Conservation (phyloP, 2,888 invertebrate species). For the Eurois occulta region DNA sequence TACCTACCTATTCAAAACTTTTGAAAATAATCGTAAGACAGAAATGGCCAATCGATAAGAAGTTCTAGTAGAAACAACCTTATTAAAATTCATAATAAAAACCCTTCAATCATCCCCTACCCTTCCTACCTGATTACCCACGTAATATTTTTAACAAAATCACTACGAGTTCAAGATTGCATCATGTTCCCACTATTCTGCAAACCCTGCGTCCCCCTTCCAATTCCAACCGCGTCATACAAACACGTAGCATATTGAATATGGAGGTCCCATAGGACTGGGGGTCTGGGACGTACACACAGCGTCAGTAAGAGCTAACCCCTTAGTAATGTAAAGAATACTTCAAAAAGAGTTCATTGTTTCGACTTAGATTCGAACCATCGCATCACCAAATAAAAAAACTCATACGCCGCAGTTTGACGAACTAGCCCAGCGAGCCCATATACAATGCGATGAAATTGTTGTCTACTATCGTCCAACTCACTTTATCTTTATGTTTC, state of each 20-base stretch:
- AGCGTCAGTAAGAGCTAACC: no score
- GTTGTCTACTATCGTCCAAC: no score
- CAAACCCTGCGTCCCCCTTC: constrained; percentile 5
- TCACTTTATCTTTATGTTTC: no score
- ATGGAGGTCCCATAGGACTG: constrained; percentile 14
- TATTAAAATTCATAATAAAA: background rate
- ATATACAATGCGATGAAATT: no score
- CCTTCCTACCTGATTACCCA: background rate
- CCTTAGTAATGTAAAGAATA: no score
- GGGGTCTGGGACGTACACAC: background rate
- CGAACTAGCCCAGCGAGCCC: no score
- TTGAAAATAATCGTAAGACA: background rate
- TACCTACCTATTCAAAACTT: background rate
- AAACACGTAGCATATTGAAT: constrained; percentile 63
- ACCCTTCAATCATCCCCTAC: background rate
- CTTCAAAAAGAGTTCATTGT: no score
- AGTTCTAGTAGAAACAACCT: background rate
- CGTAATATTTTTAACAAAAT: constrained; percentile 6
- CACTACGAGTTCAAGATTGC: constrained; percentile 23
- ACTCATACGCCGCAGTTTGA: no score
- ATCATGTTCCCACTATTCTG: constrained; percentile 14
- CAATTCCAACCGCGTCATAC: constrained; percentile 21
- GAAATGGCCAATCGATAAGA: no score
- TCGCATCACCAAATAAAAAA: no score
- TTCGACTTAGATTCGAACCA: no score